Evolutionary conservation across 2,113 vertebrate genomes (phyloP).

Genomic region (Himantopus leucocephalus): DNA sequence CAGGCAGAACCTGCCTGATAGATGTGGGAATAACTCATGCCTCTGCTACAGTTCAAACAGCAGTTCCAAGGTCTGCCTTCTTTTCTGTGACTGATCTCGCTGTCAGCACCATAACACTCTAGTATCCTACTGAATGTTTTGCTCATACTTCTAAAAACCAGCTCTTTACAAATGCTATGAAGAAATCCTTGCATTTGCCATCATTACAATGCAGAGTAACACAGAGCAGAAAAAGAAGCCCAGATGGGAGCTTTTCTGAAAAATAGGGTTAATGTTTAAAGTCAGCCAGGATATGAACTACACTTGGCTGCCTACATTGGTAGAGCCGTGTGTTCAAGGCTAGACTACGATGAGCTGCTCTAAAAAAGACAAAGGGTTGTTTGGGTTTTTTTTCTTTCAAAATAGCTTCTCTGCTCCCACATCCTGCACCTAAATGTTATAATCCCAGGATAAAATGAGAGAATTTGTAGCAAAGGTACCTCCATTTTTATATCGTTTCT

Average conservation of each 20-base stretch:
- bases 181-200: neutral
- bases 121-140: neutral
- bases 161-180: neutral
- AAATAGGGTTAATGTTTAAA: neutral
- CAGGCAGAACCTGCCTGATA: neutral
- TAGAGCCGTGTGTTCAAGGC: neutral
- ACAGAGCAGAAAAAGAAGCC: neutral
- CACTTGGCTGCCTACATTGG: neutral
- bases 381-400: neutral
- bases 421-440: neutral
- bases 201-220: neutral
- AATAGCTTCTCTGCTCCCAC: neutral
- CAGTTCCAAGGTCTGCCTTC: neutral
- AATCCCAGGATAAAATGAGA: neutral
- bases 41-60: neutral
- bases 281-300: neutral
- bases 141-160: neutral
- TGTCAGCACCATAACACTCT: neutral
- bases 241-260: neutral
- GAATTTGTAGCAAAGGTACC: neutral
- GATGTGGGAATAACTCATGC: neutral
- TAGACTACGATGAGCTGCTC: neutral
- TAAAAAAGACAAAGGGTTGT: neutral
- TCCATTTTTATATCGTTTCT: neutral
- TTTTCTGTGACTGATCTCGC: neutral